Evolutionary conservation across 2,888 invertebrate species (phyloP), one percentile per base, ranked within the genome.

Genomic region (Coelopa pilipes): DNA sequence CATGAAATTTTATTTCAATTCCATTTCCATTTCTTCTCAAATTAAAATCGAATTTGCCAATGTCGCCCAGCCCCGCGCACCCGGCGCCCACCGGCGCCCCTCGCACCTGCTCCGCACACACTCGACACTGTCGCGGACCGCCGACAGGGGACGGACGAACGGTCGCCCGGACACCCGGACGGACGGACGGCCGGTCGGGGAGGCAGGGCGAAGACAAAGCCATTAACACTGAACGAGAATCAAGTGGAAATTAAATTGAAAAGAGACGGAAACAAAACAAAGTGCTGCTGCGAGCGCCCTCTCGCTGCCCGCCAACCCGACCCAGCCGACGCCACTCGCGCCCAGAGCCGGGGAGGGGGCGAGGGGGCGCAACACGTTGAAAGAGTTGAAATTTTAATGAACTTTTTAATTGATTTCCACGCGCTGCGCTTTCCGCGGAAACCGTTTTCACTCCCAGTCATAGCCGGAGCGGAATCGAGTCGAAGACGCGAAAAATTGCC

Each of bases 361-460:
- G n/a, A 45, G 34, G 24, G 24, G 13, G 15, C 7, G 60, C 70
- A 70, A 50, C 70, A 15, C 60, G 47, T 24, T 50, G 50, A 62
- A 49, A 60, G 50, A 21, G 70, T 45, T 34, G 17, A 66, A 66
- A 19, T 66, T 49, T 50, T 19, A 66, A 50, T 63, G 21, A 63
- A 70, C 46, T 50, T 70, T 63, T 70, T 70, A 70, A 70, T 70
- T 70, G 70, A 62, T 70, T 70, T 70, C n/a, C 34, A 34, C 34
- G 34, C 34, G 34, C 34, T 34, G 34, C 34, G 34, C 34, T 34
- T 34, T 34, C 34, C 34, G 34, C 34, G 34, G 34, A 34, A 34
- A 34, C 34, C 34, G 34, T 34, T 53, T 53, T 53, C 15, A 53
- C 15, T 53, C 10, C 15, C n/a, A 53, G 53, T 53, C 53, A 53